Evolutionary conservation across 2,113 vertebrate species (phyloP).

Genomic region (Oryzias woworae): DNA sequence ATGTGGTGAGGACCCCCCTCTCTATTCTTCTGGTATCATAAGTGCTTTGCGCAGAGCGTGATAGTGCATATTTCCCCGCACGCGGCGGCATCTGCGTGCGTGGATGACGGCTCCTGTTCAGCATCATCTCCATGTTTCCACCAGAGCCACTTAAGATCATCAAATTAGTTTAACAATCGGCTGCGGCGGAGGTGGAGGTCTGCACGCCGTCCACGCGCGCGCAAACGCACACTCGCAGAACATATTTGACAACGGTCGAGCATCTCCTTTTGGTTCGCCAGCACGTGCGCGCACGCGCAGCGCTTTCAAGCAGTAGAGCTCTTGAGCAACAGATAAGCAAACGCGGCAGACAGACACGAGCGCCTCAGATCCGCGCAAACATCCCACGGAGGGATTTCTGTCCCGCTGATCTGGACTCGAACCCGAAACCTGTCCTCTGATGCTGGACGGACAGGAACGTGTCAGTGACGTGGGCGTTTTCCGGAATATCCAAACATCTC

Average conservation of each 20-base stretch:
- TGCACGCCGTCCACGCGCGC: no score
- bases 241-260: no score
- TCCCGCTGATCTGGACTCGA: constrained; percentile 17
- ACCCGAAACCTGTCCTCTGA: background rate
- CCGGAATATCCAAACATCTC: no score
- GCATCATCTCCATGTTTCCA: background rate
- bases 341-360: background rate
- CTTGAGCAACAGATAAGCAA: no score
- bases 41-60: constrained; percentile 44
- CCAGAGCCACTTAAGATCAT: background rate
- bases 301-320: no score
- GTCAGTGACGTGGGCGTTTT: no score
- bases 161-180: no score
- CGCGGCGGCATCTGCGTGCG: constrained; percentile 42
- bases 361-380: constrained; percentile 7
- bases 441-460: no score
- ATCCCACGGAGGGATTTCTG: constrained; percentile 32
- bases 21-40: background rate
- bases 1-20: constrained; percentile 64
- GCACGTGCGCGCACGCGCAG: no score
- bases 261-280: no score
- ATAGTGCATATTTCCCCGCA: constrained; percentile 31
- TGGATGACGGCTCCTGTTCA: constrained; percentile 44
- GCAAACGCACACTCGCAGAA: no score
- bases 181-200: no score